Base-by-base conservation (phyloP, 1,140 invertebrate genomes). In the Stegodyphus mimosarum region DNA sequence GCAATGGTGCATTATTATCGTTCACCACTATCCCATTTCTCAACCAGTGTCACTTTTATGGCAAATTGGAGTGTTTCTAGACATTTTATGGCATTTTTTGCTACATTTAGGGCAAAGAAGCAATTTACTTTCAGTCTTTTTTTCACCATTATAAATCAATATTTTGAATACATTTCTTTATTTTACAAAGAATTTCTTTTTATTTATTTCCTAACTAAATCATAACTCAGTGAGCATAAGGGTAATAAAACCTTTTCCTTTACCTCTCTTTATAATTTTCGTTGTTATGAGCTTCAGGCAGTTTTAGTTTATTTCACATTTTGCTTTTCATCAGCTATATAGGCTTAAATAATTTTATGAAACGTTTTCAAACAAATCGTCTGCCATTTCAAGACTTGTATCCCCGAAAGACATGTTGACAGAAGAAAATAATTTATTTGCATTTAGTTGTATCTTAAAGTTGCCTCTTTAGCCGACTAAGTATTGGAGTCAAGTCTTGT, bases 31-130 rank as follows among this genome's bases (percentile, higher is more conserved):
- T n/a, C 70, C 72, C 71, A 67, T 83, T 74, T 83, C 80, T 83
- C 80, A 83, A 33, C 48, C 33, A 83, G 80, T 83, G 80, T 83
- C 80, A 83, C 49, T 83, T 83, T 83, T 83, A 83, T 83, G 72
- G 80, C 70, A 73, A 83, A 83, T 83, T 83, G 80, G 60, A 78
- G 71, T 74, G 71, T 83, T 74, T 83, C 71, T 48, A 6, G 9
- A 66, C 80, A 74, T 83, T 72, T 83, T 83, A 83, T 83, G 80
- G 55, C 15, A 53, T 51, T 72, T 83, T 83, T 74, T 83, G 70
- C 33, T 74, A 53, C 80, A 83, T 83, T 83, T 83, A 83, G 33
- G 33, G 33, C 33, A 33, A 33, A 33, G 33, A 33, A 33, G 72
- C 72, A 83, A 83, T 83, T 83, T 77, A 69, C 66, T 66, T 15